Conservation (phyloP, 2,797 vertebrate species). For the Poecilia velifera region DNA sequence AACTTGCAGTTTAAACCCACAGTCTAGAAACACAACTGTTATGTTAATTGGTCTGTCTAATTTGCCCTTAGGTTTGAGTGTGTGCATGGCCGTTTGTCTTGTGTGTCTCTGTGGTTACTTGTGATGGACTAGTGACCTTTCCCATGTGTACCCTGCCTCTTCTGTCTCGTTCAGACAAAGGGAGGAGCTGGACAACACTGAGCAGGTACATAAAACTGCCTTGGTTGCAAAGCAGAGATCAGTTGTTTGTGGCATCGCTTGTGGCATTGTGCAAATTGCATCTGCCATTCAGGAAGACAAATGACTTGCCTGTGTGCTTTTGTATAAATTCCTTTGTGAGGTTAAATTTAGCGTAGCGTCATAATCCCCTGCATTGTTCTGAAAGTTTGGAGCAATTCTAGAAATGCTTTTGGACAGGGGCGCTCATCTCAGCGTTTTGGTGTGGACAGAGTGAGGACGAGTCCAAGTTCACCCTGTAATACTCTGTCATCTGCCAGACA, state of each 20-base stretch:
- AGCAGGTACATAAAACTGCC: neutral
- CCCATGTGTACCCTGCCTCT: neutral
- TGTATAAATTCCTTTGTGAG: constrained; percentile 52
- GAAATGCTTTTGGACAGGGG: constrained; percentile 48
- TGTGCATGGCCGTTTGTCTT: neutral
- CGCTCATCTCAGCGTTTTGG: constrained; percentile 26
- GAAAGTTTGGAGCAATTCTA: constrained; percentile 64
- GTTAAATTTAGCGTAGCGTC: constrained; percentile 72
- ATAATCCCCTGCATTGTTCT: constrained; percentile 78
- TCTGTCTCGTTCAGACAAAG: neutral
- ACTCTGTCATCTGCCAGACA: constrained; percentile 66
- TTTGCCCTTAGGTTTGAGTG: neutral
- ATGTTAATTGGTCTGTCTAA: neutral
- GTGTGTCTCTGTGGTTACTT: neutral
- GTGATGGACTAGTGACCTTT: neutral
- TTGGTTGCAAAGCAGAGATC: neutral
- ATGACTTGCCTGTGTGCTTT: constrained; percentile 35
- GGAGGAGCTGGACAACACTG: neutral
- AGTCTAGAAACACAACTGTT: neutral
- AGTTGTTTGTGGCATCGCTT: neutral
- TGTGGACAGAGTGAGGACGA: constrained; percentile 57
- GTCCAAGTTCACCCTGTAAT: constrained; percentile 68
- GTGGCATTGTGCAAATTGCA: constrained; percentile 7
- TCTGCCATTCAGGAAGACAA: constrained; percentile 12
- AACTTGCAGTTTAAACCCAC: neutral